Percentiles rank a stretch among this genome's conserved stretches.
phyloP scores from a whole-genome alignment of 2,797 vertebrate genomes.

The Corythornis leucogaster region DNA sequence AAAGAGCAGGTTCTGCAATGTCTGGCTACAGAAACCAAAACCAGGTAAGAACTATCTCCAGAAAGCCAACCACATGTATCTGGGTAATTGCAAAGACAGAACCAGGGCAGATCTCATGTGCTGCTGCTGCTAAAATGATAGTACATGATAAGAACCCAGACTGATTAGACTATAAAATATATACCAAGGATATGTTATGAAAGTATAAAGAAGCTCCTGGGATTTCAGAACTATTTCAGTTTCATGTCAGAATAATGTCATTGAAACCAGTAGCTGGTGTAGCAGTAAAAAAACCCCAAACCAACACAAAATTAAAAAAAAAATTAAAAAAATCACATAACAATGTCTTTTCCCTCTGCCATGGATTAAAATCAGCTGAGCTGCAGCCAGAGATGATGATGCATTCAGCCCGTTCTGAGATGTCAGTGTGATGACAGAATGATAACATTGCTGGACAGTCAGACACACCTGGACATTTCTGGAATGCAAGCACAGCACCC shows the following conservation, averaged over 20 bases:
- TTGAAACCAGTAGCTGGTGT: neutral
- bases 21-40: constrained; percentile 4
- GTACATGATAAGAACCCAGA: neutral
- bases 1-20: neutral
- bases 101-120: neutral
- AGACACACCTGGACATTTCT: neutral
- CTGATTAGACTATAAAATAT: neutral
- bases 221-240: neutral
- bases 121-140: neutral
- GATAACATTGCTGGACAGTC: neutral
- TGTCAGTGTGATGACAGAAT: neutral
- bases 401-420: neutral
- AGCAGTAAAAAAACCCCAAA: too few species aligned
- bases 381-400: neutral
- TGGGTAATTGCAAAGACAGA: neutral
- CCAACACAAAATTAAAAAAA: too few species aligned
- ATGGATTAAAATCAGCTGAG: neutral
- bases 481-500: neutral
- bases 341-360: neutral
- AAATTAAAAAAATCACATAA: neutral
- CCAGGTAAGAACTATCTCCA: neutral
- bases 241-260: neutral
- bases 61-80: neutral
- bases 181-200: neutral
- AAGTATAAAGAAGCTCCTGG: neutral